Evolutionary conservation across 2,113 vertebrate species (phyloP), one percentile per base, ranked within the genome.

Genomic region (Pogona vitticeps): DNA sequence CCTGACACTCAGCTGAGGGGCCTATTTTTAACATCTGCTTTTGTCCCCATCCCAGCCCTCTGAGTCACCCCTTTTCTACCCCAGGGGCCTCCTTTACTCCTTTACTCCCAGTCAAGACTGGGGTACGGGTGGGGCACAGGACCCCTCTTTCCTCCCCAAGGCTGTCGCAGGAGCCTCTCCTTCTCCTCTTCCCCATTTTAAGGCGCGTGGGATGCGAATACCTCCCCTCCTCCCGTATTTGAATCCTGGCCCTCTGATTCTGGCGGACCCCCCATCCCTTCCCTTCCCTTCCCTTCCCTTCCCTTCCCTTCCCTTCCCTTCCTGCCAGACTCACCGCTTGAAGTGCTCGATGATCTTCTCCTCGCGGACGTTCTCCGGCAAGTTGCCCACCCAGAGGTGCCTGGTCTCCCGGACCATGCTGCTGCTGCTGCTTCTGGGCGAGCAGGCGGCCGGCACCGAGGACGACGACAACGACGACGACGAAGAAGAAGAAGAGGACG

Each of bases 401-500:
- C 98, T 98, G 97, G 98, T 99, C 98, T 99, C 98, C 97, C 98
- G 98, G 95, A 99, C 98, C 98, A 99, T 99, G 97, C 97, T 99
- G 85, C 94, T 99, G 85, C 94, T 52, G 85, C 84, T 31, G 65
- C 65, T 13, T 10, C 46, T 2, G 38, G 59, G 40, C 65, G 40
- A 23, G 40, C 40, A 23, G 10, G 36, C 31, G 46, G 65, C 61
- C 61, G 65, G 23, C 26, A 21, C 2, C 2, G 26, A 26, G 6
- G 65, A 28, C 6, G 26, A 28, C 4, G 20, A 21, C 18, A 5
- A 8, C 5, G 61, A 23, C 59, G 36, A 9, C 1, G 23, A 36
- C 3, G 7, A 59, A 21, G 63, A 67, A 5, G 61, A 63, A 20
- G 61, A 63, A 5, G 17, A 63, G 15, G 61, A 23, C 15, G 61